Conservation (phyloP, 1,140 invertebrate species). For the Magallana ariakensis region DNA sequence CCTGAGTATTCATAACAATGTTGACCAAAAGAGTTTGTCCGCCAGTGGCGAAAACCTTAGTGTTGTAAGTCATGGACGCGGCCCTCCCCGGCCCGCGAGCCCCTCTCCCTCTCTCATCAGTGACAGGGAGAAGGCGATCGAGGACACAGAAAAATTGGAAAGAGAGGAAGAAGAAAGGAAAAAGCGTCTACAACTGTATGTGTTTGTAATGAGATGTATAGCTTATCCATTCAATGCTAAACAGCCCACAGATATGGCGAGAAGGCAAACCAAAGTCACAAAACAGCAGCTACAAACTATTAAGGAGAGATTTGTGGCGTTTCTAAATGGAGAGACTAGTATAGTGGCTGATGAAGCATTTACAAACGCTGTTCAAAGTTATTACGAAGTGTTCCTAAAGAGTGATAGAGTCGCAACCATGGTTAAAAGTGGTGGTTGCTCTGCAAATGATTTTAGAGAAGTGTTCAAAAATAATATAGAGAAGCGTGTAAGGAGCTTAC, state of each 20-base stretch:
- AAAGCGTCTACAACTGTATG: conserved; percentile 92
- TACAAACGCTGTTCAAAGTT: conserved; percentile 98
- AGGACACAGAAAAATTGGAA: conserved; percentile 77
- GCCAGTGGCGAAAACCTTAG: conserved; percentile 80
- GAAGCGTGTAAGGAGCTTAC: conserved; percentile 96
- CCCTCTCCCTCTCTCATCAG: conserved; percentile 90
- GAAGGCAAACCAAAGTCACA: conserved; percentile 88
- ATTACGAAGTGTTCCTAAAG: conserved; percentile 97
- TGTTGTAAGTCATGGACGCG: conserved; percentile 77
- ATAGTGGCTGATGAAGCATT: conserved; percentile 99
- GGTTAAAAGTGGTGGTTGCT: conserved; percentile 98
- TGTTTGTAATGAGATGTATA: conserved; percentile 98
- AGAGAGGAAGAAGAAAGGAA: conserved; percentile 78
- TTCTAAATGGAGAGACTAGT: conserved; percentile 88
- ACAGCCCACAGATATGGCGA: conserved; percentile 98
- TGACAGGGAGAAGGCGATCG: conserved; percentile 83
- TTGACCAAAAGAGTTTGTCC: conserved; percentile 78
- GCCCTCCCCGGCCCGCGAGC: conserved; percentile 87
- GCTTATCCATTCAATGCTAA: conserved; percentile 99
- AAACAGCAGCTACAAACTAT: conserved; percentile 97
- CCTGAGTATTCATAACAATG: conserved; percentile 75
- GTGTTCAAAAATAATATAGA: conserved; percentile 98
- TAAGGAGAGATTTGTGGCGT: conserved; percentile 94
- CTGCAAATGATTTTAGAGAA: conserved; percentile 98
- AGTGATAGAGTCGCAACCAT: conserved; percentile 96